Evolutionary conservation across 2,888 invertebrate genomes (phyloP).

Genomic region (Dolichopus griseipennis): DNA sequence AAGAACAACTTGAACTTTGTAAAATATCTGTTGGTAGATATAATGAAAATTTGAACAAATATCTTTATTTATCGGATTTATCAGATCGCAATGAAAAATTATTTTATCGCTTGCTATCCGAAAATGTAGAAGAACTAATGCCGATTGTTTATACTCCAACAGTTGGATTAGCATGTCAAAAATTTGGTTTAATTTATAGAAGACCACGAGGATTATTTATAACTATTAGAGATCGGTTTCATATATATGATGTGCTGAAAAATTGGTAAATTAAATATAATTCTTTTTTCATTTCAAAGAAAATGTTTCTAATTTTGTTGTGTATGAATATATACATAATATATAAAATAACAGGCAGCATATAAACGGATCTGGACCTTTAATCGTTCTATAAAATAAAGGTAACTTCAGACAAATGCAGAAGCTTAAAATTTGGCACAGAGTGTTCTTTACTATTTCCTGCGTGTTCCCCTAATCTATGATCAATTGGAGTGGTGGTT

Average conservation of each 20-base stretch:
- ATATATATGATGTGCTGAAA: constrained; percentile 70
- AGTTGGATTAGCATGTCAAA: constrained; percentile 93
- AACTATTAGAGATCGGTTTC: constrained; percentile 89
- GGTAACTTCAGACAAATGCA: too few species aligned
- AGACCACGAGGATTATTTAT: constrained; percentile 92
- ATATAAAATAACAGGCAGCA: too few species aligned
- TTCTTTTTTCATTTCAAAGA: too few species aligned
- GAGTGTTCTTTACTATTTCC: too few species aligned
- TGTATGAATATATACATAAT: too few species aligned
- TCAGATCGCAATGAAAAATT: constrained; percentile 95
- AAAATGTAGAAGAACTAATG: constrained; percentile 89
- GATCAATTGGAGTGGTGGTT: too few species aligned
- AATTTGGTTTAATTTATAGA: constrained; percentile 89
- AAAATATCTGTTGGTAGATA: constrained; percentile 84
- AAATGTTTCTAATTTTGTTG: too few species aligned
- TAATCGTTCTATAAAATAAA: too few species aligned
- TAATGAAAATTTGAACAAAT: constrained; percentile 88
- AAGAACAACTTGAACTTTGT: constrained; percentile 85
- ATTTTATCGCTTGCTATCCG: constrained; percentile 84
- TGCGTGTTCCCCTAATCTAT: too few species aligned
- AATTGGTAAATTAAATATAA: constrained; percentile 33
- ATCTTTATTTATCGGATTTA: constrained; percentile 87
- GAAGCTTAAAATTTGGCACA: too few species aligned
- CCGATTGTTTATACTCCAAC: constrained; percentile 98
- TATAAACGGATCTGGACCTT: too few species aligned